phyloP scores from a whole-genome alignment of 2,797 vertebrate genomes.

The Macropus fuliginosus region DNA sequence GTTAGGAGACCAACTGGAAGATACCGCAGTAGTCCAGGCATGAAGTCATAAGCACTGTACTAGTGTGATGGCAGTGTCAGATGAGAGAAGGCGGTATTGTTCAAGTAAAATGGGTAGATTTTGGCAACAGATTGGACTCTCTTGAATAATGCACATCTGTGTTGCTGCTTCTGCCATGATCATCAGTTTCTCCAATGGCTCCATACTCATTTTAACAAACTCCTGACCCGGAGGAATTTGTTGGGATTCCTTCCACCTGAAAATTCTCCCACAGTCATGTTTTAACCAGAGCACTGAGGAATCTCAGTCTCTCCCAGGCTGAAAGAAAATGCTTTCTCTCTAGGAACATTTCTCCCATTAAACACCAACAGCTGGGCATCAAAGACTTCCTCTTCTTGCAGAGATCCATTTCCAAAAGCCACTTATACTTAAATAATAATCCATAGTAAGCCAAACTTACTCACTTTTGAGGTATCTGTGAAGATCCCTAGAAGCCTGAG shows the following conservation, averaged over 20 bases:
- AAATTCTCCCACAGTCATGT: background rate
- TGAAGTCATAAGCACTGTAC: background rate
- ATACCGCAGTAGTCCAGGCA: background rate
- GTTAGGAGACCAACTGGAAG: background rate
- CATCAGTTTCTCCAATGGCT: background rate
- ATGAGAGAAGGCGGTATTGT: background rate
- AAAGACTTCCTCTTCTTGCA: background rate
- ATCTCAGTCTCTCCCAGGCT: background rate
- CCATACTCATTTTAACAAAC: background rate
- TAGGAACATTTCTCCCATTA: background rate
- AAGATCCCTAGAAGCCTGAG: constrained; percentile 41
- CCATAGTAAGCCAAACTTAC: background rate
- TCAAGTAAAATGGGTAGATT: background rate
- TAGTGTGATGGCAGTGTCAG: background rate
- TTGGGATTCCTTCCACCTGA: background rate
- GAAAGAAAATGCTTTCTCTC: background rate
- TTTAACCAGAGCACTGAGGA: background rate
- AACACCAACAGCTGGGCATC: background rate
- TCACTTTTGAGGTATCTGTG: background rate
- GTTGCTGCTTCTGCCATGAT: background rate
- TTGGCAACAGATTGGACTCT: background rate
- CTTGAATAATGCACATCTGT: background rate
- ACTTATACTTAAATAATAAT: background rate
- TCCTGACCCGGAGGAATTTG: background rate
- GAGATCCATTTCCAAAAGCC: background rate